Evolutionary conservation across 2,888 invertebrate genomes (phyloP).

Genomic region (Agonopterix subpropinquella): DNA sequence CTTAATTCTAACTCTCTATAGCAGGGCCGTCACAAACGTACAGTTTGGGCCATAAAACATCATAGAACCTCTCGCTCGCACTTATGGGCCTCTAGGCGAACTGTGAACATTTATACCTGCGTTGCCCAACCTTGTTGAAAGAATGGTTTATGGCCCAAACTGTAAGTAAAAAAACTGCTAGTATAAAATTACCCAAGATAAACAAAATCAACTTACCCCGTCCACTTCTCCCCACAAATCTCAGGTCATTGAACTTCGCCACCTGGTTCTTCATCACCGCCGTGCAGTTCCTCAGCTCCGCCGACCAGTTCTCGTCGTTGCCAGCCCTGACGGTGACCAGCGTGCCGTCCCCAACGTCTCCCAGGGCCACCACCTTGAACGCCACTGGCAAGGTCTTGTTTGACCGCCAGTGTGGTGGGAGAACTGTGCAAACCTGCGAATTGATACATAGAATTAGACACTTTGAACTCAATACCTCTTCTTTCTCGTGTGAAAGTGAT

Average conservation of each 20-base stretch:
- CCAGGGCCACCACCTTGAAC: conserved; percentile 95
- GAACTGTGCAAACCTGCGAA: conserved; percentile 83
- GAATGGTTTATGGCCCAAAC: too few species aligned
- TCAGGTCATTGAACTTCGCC: conserved; percentile 97
- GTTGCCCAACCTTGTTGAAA: too few species aligned
- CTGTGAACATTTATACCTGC: too few species aligned
- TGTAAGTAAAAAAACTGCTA: too few species aligned
- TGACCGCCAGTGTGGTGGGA: conserved; percentile 97
- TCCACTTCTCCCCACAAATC: conserved; percentile 97
- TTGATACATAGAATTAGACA: background rate
- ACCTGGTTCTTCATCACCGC: conserved; percentile 98
- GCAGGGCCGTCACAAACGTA: too few species aligned
- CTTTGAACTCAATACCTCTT: too few species aligned
- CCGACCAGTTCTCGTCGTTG: conserved; percentile 97
- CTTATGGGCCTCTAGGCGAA: too few species aligned
- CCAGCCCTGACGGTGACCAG: conserved; percentile 95
- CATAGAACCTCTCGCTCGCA: too few species aligned
- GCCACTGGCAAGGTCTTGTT: conserved; percentile 98
- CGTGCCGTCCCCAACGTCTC: conserved; percentile 95
- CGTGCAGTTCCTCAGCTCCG: conserved; percentile 93
- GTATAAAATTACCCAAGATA: too few species aligned
- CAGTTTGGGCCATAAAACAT: too few species aligned
- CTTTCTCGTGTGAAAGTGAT: too few species aligned
- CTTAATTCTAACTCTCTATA: too few species aligned
- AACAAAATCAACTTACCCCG: conserved; percentile 81